These are phyloP conservation scores for Apamea epomidion DNA, from an alignment of 2,888 invertebrate species.

Conservation along the genomic window DNA sequence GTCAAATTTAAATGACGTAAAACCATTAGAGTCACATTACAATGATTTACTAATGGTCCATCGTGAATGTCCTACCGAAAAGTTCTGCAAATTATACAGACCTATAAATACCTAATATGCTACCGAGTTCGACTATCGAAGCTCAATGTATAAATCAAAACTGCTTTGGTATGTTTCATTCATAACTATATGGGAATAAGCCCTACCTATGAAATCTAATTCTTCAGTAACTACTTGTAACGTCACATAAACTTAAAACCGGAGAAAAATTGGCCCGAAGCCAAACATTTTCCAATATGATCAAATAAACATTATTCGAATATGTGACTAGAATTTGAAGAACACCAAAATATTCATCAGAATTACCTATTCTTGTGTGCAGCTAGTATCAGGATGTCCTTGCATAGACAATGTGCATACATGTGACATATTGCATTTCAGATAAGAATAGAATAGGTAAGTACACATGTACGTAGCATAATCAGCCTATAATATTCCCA, in stretches of 20 bases:
- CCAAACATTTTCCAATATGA: slow-evolving; percentile 41
- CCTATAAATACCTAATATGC: not conserved
- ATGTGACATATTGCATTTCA: not conserved
- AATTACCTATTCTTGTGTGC: slow-evolving; percentile 13
- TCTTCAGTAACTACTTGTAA: not conserved
- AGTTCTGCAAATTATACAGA: not conserved
- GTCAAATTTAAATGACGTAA: not conserved
- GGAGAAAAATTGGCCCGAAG: slow-evolving; percentile 33
- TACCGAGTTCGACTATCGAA: not conserved
- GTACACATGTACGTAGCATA: not conserved
- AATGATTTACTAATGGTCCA: not conserved
- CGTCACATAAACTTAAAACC: slow-evolving; percentile 25
- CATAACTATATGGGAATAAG: too few relatives aligned
- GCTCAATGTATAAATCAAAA: not conserved
- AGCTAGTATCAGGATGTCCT: not conserved
- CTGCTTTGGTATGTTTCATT: not conserved
- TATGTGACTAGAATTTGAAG: slow-evolving; percentile 41
- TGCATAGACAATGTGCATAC: not conserved
- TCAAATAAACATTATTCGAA: slow-evolving; percentile 54
- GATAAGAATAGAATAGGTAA: not conserved
- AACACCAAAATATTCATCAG: slow-evolving; percentile 39
- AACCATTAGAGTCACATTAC: not conserved
- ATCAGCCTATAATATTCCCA: not conserved
- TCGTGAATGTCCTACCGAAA: not conserved
- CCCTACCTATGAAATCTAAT: not conserved